Conservation (phyloP, 2,113 vertebrate genomes). For the Diadophis punctatus region DNA sequence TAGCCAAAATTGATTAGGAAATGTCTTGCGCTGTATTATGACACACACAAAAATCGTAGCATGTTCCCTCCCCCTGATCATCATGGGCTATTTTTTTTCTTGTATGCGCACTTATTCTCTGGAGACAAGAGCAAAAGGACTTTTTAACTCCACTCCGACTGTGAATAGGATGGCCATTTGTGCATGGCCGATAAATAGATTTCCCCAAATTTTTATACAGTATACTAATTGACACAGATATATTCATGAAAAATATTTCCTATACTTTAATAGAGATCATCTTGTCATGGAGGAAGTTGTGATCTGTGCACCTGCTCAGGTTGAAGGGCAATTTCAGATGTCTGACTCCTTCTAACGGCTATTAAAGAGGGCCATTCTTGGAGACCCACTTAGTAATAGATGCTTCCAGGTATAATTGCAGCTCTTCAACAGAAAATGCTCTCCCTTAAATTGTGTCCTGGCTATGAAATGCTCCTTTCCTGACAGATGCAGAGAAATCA, state of each 20-base stretch:
- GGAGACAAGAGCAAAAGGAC: background rate
- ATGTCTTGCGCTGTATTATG: background rate
- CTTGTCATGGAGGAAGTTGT: background rate
- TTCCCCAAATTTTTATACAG: background rate
- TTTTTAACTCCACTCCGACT: background rate
- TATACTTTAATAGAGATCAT: background rate
- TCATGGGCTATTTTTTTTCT: background rate
- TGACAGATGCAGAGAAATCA: background rate
- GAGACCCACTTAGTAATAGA: background rate
- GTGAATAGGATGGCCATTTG: background rate
- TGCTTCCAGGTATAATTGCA: background rate
- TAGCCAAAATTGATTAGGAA: background rate
- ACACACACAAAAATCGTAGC: background rate
- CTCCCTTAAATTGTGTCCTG: background rate
- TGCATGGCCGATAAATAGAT: background rate
- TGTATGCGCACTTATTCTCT: background rate
- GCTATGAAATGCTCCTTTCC: background rate
- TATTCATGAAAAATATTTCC: background rate
- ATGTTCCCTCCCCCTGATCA: background rate
- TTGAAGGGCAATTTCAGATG: background rate
- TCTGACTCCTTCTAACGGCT: background rate
- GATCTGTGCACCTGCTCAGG: background rate
- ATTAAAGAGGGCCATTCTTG: background rate
- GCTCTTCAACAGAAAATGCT: background rate
- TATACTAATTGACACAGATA: background rate